Evolutionary conservation across 2,888 invertebrate species (phyloP).

Genomic region (Clitarchus hookeri): DNA sequence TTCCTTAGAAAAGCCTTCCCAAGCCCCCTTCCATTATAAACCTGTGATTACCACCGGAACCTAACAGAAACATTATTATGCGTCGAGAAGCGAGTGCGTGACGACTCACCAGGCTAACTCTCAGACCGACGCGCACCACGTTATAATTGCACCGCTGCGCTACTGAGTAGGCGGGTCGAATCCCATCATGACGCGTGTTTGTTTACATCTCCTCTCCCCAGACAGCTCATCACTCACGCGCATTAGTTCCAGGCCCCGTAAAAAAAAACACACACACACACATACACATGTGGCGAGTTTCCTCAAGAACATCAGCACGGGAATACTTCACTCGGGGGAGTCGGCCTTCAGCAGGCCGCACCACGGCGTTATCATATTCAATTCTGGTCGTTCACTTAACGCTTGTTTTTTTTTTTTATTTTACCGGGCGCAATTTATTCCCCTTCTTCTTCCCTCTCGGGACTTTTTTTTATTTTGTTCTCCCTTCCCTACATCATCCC

Average conservation of each 20-base stretch:
- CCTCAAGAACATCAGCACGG: neutral
- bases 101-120: neutral
- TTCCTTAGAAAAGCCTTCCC: no score
- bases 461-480: neutral
- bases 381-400: neutral
- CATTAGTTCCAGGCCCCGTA: neutral
- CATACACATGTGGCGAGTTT: neutral
- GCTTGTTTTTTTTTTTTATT: neutral
- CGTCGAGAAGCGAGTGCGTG: no score
- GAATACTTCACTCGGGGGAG: neutral
- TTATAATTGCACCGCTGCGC: neutral
- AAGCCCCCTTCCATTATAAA: no score
- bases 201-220: neutral
- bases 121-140: neutral
- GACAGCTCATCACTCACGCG: constrained; percentile 14
- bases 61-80: no score
- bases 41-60: no score
- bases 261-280: neutral
- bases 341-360: neutral
- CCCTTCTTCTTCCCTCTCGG: neutral
- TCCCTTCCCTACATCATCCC: neutral
- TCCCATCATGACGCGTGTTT: constrained; percentile 14
- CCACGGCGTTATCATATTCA: neutral
- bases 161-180: neutral
- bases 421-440: neutral